Evolutionary conservation across 2,888 invertebrate genomes (phyloP), one percentile per base, ranked within the genome.

Genomic region (Drosophila macrospina): DNA sequence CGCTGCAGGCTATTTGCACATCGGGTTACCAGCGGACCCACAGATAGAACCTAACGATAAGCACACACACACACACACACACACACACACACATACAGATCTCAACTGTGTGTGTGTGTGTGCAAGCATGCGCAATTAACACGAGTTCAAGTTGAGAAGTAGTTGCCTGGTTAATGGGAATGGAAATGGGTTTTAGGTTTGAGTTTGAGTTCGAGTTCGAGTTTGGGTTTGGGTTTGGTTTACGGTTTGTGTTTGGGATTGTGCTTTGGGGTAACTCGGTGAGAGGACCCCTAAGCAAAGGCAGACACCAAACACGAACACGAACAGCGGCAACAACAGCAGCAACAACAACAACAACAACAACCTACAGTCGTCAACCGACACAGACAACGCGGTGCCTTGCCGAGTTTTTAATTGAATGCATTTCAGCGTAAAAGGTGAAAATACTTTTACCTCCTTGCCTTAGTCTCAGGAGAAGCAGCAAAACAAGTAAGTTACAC

Each of bases 341-440:
- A 41, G 13, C 51, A 32, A 50, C 26, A 44, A 24, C 45, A 15
- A 15, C n/a, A 45, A 56, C 26, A 66, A 67, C 16, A 28, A 32
- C 36, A 20, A 32, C 8, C 24, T 13, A 7, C 26, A 30, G 5
- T 13, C 30, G 4, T 11, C 44, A 55, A 26, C 13, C 26, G 26
- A 15, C 15, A 52, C 62, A 74, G 72, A 72, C 72, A 72, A 56
- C 52, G 68, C 67, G 77, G 54, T 80, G 80, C 66, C 70, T 83
- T 80, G 69, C 68, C 70, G 78, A 83, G 81, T 78, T 82, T 82
- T 86, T 83, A 80, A 83, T 82, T 82, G 78, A 86, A 80, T 86
- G 86, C 86, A 74, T 84, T 72, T 86, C 55, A 78, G 87, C 86
- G 72, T 74, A 80, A 86, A 84, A 86, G 86, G 86, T 82, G 81